phyloP scores from a whole-genome alignment of 2,797 vertebrate species.

The Oreochromis grahami region DNA sequence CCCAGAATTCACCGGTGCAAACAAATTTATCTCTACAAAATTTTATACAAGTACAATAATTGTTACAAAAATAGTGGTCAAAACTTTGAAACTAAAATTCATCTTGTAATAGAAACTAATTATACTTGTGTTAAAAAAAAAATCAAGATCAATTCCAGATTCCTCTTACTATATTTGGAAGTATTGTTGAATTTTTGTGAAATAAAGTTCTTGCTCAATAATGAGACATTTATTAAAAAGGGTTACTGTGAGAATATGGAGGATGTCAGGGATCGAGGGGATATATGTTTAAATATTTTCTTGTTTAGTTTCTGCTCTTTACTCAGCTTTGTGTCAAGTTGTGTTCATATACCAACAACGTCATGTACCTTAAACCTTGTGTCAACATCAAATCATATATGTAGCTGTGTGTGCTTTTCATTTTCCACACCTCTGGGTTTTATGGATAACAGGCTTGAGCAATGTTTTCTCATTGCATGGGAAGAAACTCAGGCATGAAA shows the following conservation, averaged over 20 bases:
- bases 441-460: neutral
- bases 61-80: neutral
- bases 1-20: neutral
- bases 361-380: constrained; percentile 36
- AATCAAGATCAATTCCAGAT: neutral
- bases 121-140: neutral
- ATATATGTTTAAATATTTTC: neutral
- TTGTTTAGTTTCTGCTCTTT: constrained; percentile 7
- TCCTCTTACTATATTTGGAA: neutral
- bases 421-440: constrained; percentile 6
- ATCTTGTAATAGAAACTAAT: neutral
- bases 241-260: neutral
- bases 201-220: neutral
- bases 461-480: neutral
- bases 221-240: neutral
- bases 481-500: neutral
- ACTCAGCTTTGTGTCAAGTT: constrained; percentile 22
- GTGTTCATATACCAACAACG: constrained; percentile 18
- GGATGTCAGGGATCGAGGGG: neutral
- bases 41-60: neutral
- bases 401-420: neutral
- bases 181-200: neutral
- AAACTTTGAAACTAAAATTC: neutral
- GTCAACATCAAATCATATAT: constrained; percentile 15
- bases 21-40: neutral